phyloP scores from a whole-genome alignment of 2,797 vertebrate genomes.

The Falco berigora region DNA sequence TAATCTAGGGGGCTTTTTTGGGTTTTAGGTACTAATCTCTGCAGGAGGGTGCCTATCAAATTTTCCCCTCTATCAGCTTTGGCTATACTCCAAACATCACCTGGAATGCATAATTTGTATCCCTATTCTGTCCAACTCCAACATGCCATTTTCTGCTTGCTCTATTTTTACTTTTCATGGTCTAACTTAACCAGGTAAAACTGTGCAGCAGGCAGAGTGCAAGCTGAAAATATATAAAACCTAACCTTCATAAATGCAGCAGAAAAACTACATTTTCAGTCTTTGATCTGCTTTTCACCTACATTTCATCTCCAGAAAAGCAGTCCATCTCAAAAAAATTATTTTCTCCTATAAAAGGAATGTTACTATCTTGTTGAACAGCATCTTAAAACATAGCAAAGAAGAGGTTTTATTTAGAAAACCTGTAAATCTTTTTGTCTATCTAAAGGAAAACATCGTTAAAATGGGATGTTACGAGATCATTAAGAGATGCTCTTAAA shows the following conservation, averaged over 20 bases:
- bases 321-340: not conserved
- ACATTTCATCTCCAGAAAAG: not conserved
- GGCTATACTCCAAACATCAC: not conserved
- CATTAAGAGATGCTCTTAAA: not conserved
- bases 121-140: not conserved
- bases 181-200: not conserved
- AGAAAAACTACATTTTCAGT: not conserved
- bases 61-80: not conserved
- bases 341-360: not conserved
- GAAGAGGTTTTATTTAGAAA: not conserved
- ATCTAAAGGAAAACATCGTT: not conserved
- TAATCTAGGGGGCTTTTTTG: not conserved
- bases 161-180: not conserved
- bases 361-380: not conserved
- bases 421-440: not conserved
- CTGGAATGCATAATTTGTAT: not conserved
- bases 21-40: not conserved
- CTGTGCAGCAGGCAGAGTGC: too few relatives aligned
- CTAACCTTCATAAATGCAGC: not conserved
- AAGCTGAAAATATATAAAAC: not conserved
- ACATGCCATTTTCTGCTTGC: not conserved
- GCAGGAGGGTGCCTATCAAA: not conserved
- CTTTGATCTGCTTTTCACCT: not conserved
- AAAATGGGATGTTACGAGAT: not conserved
- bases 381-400: not conserved